These are phyloP conservation scores for Patagioenas fasciata DNA, from an alignment of 2,113 vertebrate genomes.

Conservation along the genomic window DNA sequence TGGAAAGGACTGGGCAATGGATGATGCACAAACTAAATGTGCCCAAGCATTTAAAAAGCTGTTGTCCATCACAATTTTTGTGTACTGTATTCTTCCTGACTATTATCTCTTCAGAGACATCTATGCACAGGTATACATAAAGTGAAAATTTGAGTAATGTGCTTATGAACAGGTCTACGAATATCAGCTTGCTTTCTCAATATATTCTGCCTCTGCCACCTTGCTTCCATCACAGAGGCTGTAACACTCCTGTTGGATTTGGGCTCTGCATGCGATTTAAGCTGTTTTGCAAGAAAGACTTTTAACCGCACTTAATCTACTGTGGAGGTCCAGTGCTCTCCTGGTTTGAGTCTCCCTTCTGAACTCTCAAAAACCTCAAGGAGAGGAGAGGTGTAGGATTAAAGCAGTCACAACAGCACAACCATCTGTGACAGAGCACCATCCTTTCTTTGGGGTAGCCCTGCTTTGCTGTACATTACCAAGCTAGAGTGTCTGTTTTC, in stretches of 20 bases:
- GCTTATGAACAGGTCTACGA: neutral
- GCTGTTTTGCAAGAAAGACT: neutral
- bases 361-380: neutral
- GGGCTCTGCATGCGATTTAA: neutral
- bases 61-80: neutral
- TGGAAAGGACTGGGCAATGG: neutral
- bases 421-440: neutral
- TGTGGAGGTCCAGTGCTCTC: neutral
- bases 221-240: fast-evolving
- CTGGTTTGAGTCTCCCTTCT: neutral
- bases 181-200: neutral
- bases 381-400: neutral
- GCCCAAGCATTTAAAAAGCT: neutral
- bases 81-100: neutral
- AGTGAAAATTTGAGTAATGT: neutral
- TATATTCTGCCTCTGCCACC: neutral
- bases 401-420: neutral
- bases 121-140: neutral
- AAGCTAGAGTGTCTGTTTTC: fast-evolving
- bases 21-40: neutral
- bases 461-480: neutral
- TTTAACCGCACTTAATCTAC: neutral
- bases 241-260: neutral
- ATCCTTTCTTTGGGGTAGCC: neutral
- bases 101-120: neutral